Evolutionary conservation across 2,888 invertebrate species (phyloP).

Genomic region (Dolichopus griseipennis): DNA sequence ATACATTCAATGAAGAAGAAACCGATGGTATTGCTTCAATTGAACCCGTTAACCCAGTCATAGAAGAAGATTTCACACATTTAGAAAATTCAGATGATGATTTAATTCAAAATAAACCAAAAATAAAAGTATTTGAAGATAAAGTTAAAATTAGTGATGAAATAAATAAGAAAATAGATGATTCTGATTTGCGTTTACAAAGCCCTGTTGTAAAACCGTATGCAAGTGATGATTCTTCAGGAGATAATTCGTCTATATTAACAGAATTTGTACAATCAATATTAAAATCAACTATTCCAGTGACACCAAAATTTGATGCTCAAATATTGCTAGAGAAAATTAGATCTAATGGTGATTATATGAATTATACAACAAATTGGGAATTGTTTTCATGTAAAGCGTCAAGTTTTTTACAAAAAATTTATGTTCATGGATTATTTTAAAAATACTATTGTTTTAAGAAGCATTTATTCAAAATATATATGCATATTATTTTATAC

Average conservation of each 20-base stretch:
- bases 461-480: no score
- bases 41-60: slow-evolving; percentile 12
- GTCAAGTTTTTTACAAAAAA: slow-evolving; percentile 68
- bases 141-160: background rate
- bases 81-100: slow-evolving; percentile 7
- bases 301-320: slow-evolving; percentile 56
- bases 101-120: slow-evolving; percentile 12
- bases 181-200: background rate
- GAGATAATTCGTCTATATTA: slow-evolving; percentile 38
- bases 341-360: slow-evolving; percentile 52
- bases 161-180: slow-evolving; percentile 23
- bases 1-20: slow-evolving; percentile 15
- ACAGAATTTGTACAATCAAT: slow-evolving; percentile 52
- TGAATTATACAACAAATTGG: slow-evolving; percentile 54
- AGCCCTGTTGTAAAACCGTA: background rate
- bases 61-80: background rate
- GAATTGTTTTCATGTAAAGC: slow-evolving; percentile 68
- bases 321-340: slow-evolving; percentile 63
- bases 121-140: slow-evolving; percentile 22
- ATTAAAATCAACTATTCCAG: slow-evolving; percentile 46
- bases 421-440: slow-evolving; percentile 58
- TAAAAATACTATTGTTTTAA: no score
- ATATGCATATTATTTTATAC: no score
- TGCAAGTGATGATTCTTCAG: slow-evolving; percentile 8
- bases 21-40: slow-evolving; percentile 17